Conservation (phyloP, 2,888 invertebrate species). For the Hydrotaea cyrtoneurina region DNA sequence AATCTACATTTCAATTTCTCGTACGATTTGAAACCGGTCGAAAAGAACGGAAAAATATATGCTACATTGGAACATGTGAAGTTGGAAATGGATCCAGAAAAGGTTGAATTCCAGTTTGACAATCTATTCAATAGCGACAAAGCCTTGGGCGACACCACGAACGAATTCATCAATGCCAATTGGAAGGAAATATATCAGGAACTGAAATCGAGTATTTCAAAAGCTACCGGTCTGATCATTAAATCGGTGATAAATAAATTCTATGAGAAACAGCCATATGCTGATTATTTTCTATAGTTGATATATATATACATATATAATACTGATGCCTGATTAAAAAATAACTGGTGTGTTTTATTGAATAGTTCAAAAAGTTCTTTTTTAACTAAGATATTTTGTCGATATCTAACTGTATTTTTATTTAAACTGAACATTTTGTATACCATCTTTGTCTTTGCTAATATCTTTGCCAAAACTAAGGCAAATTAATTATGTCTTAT, state of each 20-base stretch:
- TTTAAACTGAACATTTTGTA: no score
- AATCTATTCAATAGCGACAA: conserved; percentile 81
- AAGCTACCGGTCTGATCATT: conserved; percentile 28
- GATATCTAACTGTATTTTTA: no score
- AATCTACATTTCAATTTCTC: conserved; percentile 38
- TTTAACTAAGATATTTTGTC: no score
- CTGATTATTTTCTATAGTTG: conserved; percentile 12
- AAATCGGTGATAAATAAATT: conserved; percentile 45
- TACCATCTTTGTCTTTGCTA: no score
- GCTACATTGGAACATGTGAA: conserved; percentile 63
- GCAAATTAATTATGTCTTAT: no score
- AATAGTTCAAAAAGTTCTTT: no score
- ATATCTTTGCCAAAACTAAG: no score
- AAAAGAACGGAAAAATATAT: conserved; percentile 59
- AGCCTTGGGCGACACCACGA: conserved; percentile 80
- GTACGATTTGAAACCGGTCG: conserved; percentile 51
- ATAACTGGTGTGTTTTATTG: no score
- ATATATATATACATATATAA: neutral
- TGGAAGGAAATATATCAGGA: conserved; percentile 73
- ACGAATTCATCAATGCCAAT: conserved; percentile 81
- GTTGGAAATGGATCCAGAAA: conserved; percentile 52
- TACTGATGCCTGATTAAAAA: no score
- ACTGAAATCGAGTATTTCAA: conserved; percentile 34
- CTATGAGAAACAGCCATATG: conserved; percentile 33
- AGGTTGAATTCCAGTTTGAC: conserved; percentile 72